Evolutionary conservation across 2,113 vertebrate genomes (phyloP).

Genomic region (Passer domesticus): DNA sequence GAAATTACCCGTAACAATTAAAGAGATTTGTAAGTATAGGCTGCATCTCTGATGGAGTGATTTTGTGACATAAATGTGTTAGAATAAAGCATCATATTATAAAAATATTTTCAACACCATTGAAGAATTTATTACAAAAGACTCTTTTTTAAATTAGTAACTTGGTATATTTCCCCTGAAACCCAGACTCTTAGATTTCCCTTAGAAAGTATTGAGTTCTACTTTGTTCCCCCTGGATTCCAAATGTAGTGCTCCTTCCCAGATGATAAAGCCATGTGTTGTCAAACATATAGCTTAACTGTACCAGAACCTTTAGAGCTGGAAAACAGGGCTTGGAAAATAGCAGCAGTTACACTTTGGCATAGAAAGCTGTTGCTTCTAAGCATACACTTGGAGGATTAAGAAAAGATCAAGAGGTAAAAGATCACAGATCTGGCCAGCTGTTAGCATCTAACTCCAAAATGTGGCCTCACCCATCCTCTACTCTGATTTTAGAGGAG

Average conservation of each 20-base stretch:
- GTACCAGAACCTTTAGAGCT: not conserved
- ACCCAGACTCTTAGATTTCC: not conserved
- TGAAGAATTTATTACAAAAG: not conserved
- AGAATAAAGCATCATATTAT: not conserved
- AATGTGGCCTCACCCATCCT: not conserved
- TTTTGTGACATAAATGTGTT: not conserved
- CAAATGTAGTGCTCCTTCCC: not conserved
- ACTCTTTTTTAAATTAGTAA: not conserved
- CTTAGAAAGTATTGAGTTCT: not conserved
- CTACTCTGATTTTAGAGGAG: not conserved
- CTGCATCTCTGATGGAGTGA: not conserved
- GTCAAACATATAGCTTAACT: constrained; percentile 27
- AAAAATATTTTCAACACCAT: not conserved
- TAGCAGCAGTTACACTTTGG: constrained; percentile 6
- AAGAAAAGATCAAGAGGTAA: constrained; percentile 52
- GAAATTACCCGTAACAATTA: not conserved
- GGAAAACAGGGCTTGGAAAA: constrained; percentile 20
- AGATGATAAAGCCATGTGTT: constrained; percentile 3
- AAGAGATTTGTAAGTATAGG: not conserved
- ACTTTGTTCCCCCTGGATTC: not conserved
- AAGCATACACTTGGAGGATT: not conserved
- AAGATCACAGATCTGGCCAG: constrained; percentile 40
- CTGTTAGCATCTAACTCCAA: constrained; percentile 4
- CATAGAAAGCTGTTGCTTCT: constrained; percentile 8
- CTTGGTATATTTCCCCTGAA: not conserved